Conservation (phyloP, 2,888 invertebrate species). For the Xestia c-nigrum region DNA sequence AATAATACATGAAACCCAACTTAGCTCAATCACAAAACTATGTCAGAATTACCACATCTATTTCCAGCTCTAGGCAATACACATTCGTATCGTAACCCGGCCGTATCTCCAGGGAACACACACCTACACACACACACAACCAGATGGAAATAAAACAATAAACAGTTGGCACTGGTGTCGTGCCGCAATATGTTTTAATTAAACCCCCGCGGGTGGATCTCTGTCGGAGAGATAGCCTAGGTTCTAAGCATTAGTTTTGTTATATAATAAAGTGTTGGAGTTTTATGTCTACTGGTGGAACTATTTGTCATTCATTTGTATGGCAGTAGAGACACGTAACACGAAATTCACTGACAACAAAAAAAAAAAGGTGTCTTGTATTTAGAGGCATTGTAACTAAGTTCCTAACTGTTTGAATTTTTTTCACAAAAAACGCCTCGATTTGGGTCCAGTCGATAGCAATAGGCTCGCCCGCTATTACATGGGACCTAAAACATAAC, state of each 20-base stretch:
- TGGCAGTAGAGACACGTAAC: neutral
- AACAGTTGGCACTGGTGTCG: conserved; percentile 25
- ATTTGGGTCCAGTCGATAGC: neutral
- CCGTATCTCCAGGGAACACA: conserved; percentile 36
- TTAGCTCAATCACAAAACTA: neutral
- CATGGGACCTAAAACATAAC: neutral
- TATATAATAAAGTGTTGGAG: conserved; percentile 2
- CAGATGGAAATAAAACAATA: conserved; percentile 43
- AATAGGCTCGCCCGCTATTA: neutral
- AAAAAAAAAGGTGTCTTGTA: neutral
- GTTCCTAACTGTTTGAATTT: neutral
- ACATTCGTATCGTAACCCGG: conserved; percentile 26
- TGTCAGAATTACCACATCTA: conserved; percentile 1
- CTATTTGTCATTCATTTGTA: neutral
- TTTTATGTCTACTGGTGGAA: neutral
- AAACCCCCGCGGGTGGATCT: conserved; percentile 44
- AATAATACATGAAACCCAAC: neutral
- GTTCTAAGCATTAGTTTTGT: conserved; percentile 10
- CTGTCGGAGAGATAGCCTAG: conserved; percentile 10
- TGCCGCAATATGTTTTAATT: conserved; percentile 57
- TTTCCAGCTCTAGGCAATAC: conserved; percentile 2
- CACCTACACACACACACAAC: conserved; percentile 6
- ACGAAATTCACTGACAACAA: neutral
- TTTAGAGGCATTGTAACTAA: neutral
- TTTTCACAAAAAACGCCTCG: neutral